Conservation (phyloP, 2,888 invertebrate species). For the Sinodicranocentrus sp. region DNA sequence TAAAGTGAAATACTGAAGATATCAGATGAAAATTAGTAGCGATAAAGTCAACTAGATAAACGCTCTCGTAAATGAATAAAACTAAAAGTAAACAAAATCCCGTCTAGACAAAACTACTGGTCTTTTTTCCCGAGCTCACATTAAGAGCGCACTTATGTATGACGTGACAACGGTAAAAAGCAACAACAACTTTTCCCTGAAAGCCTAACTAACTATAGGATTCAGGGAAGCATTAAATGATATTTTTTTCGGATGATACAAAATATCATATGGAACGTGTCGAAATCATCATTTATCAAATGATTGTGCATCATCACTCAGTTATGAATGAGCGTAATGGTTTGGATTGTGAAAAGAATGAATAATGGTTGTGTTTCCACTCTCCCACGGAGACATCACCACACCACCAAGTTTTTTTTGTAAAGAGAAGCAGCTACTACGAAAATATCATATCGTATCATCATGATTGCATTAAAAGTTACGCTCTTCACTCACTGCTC, state of each 20-base stretch:
- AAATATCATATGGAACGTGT: constrained; percentile 63
- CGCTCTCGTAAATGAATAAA: no score
- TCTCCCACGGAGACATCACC: constrained; percentile 64
- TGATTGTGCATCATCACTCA: constrained; percentile 62
- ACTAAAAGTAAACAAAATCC: no score
- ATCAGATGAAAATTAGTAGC: no score
- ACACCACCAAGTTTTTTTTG: constrained; percentile 27
- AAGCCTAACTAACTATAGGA: background rate
- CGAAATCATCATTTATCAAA: constrained; percentile 65
- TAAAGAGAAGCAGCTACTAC: background rate
- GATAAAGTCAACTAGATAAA: no score
- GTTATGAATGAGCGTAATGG: constrained; percentile 62
- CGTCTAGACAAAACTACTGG: no score
- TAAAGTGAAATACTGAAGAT: no score
- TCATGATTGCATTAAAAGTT: no score
- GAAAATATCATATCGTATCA: background rate
- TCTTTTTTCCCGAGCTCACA: no score
- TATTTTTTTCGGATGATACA: constrained; percentile 57
- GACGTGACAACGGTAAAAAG: no score
- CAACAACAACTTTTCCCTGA: no score
- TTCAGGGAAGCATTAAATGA: constrained; percentile 63
- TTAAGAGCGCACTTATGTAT: no score
- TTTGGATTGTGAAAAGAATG: constrained; percentile 61
- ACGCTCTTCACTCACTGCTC: background rate
- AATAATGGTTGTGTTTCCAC: constrained; percentile 59